phyloP scores from a whole-genome alignment of 2,888 invertebrate genomes.

The Troglohyphantes excavatus region DNA sequence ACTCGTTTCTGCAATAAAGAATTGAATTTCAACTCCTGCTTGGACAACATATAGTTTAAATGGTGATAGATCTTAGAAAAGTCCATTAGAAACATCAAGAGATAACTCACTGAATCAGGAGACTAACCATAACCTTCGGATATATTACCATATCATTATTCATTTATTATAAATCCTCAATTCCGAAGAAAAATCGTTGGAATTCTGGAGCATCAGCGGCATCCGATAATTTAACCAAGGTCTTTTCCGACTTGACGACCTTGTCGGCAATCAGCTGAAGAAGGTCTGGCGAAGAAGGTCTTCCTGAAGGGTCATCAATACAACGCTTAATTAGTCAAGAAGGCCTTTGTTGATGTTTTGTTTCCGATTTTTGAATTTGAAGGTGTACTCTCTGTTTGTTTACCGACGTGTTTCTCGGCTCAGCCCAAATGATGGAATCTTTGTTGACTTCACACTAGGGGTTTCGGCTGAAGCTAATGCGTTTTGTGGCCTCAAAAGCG shows the following conservation, averaged over 20 bases:
- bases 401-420: conserved; percentile 60
- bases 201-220: conserved; percentile 63
- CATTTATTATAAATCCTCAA: background rate
- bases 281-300: conserved; percentile 47
- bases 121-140: conserved; percentile 35
- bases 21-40: too few relatives aligned
- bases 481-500: conserved; percentile 33
- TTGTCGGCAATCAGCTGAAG: conserved; percentile 31
- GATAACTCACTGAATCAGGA: too few relatives aligned
- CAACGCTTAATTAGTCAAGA: conserved; percentile 32
- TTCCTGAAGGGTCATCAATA: conserved; percentile 33
- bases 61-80: too few relatives aligned
- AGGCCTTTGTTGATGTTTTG: conserved; percentile 41
- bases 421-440: conserved; percentile 52
- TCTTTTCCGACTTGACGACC: conserved; percentile 30
- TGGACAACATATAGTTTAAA: too few relatives aligned
- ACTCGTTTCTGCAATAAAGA: too few relatives aligned
- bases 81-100: too few relatives aligned
- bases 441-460: conserved; percentile 44
- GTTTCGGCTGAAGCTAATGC: conserved; percentile 32
- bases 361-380: conserved; percentile 10
- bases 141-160: background rate
- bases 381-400: background rate
- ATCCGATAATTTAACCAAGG: conserved; percentile 46
- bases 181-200: background rate